Conservation (phyloP, 2,797 vertebrate genomes). For the Sitta carolinensis region DNA sequence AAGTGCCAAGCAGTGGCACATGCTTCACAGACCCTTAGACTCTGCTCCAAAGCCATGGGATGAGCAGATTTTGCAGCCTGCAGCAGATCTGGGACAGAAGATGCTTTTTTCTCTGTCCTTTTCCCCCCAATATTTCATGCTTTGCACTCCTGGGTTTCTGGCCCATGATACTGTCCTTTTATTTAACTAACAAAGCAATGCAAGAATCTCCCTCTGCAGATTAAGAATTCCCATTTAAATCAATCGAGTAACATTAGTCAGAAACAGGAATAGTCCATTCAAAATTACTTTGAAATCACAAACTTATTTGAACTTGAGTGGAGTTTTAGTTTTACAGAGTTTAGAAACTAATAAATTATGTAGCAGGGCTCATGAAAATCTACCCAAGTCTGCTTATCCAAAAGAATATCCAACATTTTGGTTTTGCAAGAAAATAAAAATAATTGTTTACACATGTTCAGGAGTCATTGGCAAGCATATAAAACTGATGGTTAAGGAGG, state of each 20-base stretch:
- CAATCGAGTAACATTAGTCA: neutral
- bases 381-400: neutral
- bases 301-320: slow-evolving; percentile 66
- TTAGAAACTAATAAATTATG: slow-evolving; percentile 71
- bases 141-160: neutral
- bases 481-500: slow-evolving; percentile 54
- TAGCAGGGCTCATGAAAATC: slow-evolving; percentile 64
- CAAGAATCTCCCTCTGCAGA: neutral
- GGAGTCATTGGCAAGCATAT: slow-evolving; percentile 47
- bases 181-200: neutral
- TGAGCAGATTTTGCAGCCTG: neutral
- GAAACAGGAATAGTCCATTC: neutral
- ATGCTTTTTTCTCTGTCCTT: neutral
- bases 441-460: slow-evolving; percentile 69
- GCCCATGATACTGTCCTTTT: neutral
- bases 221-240: slow-evolving; percentile 1
- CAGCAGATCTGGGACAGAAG: neutral
- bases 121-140: neutral
- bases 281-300: slow-evolving; percentile 57
- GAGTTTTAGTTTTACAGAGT: slow-evolving; percentile 72
- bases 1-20: neutral
- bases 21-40: neutral
- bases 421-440: slow-evolving; percentile 71
- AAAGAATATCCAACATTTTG: slow-evolving; percentile 54
- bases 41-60: neutral